Evolutionary conservation across 2,888 invertebrate species (phyloP).

Genomic region (Patella pellucida): DNA sequence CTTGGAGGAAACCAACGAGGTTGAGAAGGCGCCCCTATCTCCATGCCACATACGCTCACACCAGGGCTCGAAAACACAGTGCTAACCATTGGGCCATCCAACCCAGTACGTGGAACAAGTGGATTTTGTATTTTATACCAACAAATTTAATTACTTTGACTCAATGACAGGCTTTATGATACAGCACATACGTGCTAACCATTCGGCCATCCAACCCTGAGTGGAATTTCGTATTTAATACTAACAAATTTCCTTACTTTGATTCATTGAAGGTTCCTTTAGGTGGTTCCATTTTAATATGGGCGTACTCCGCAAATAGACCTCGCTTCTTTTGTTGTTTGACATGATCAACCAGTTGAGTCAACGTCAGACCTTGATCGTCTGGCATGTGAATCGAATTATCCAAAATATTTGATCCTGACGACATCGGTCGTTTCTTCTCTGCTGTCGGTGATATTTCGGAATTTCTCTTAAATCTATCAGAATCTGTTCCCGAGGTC

Average conservation of each 20-base stretch:
- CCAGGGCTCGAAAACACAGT: too few relatives aligned
- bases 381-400: constrained; percentile 65
- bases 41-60: too few relatives aligned
- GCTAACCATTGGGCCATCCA: too few relatives aligned
- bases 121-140: too few relatives aligned
- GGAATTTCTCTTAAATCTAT: constrained; percentile 35
- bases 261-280: constrained; percentile 90
- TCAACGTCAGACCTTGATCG: constrained; percentile 75
- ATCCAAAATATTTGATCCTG: constrained; percentile 51
- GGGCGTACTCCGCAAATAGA: constrained; percentile 88
- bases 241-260: constrained; percentile 75
- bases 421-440: constrained; percentile 55
- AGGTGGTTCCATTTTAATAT: constrained; percentile 86
- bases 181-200: too few relatives aligned
- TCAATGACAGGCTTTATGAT: too few relatives aligned
- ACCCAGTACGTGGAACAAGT: too few relatives aligned
- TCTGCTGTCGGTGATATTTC: constrained; percentile 25
- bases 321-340: constrained; percentile 84
- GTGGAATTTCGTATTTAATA: too few relatives aligned
- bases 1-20: too few relatives aligned
- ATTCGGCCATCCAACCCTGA: too few relatives aligned
- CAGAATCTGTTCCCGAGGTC: constrained; percentile 23
- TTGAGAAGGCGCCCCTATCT: too few relatives aligned
- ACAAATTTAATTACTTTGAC: too few relatives aligned
- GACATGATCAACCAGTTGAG: constrained; percentile 83